A percentile compares a stretch with the other conserved stretches of the same genome.
These are phyloP conservation scores for Astur gentilis DNA, from an alignment of 2,113 vertebrate genomes.

Conservation along the genomic window DNA sequence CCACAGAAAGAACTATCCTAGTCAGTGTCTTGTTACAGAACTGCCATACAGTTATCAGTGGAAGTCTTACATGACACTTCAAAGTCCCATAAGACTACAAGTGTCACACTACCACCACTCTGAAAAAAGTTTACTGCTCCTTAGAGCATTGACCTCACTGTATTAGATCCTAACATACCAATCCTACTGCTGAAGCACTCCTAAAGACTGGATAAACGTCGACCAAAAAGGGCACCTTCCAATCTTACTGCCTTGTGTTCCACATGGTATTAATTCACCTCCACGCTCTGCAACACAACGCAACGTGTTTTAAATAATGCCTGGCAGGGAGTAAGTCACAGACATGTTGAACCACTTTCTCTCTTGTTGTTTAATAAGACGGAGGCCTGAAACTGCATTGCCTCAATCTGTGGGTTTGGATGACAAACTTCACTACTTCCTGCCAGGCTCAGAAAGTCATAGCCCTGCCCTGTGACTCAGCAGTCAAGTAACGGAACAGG, in stretches of 20 bases:
- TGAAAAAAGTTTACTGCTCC: not conserved
- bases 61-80: not conserved
- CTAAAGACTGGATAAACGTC: not conserved
- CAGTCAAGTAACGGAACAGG: not conserved
- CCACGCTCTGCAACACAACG: not conserved
- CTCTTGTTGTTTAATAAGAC: not conserved
- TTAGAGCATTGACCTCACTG: not conserved
- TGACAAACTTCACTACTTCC: constrained; percentile 5
- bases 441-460: not conserved
- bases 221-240: not conserved
- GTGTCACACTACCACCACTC: not conserved
- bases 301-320: not conserved
- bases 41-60: not conserved
- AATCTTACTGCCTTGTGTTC: rapidly evolving
- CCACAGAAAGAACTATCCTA: not conserved
- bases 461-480: constrained; percentile 67
- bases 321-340: not conserved
- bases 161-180: not conserved
- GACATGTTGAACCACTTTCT: not conserved
- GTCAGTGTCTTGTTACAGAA: not conserved
- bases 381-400: not conserved
- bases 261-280: not conserved
- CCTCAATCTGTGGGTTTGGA: constrained; percentile 6
- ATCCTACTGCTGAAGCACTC: not conserved
- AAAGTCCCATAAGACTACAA: not conserved